Base-by-base conservation (phyloP, 1,140 invertebrate genomes). In the Papilio machaon region DNA sequence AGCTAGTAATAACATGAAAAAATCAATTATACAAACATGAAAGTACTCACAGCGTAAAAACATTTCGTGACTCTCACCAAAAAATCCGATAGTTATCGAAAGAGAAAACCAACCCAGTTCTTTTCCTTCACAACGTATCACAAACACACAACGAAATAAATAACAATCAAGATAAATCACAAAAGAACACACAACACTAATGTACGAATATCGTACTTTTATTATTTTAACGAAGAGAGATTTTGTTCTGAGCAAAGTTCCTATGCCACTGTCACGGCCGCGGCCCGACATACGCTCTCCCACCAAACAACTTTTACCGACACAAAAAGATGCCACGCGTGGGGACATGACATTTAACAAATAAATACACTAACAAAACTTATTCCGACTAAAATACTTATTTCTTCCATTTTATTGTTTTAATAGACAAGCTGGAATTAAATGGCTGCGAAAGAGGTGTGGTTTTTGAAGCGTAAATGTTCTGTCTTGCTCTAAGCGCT, bases 241-340 rank as follows among this genome's bases (percentile, higher is more conserved):
- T 75, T 82, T 85, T 76, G 80, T 74, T 77, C 81, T 15, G 64
- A 73, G 70, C 64, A 79, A 70, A 79, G 82, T 83, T 82, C 82
- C 81, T 81, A 81, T 74, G 81, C 82, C 86, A 87, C 85, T 87
- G 86, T 83, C 86, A 86, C 77, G 85, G 86, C 47, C 86, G 78
- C 60, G 47, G 35, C n/a, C 11, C 75, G 35, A 67, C 76, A 80
- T 52, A 79, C 80, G 73, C 47, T 73, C 82, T 80, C 47, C 73
- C 43, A 75, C 58, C 58, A 64, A 30, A 79, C 79, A 70, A 77
- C 80, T 81, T 81, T 81, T 81, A 81, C 80, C 60, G 35, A 49
- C 43, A 52, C 74, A 54, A 81, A 81, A 81, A 75, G 73, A 10
- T 9, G 47, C 46, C 73, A 30, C 73, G 73, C 46, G 46, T 75